phyloP scores from a whole-genome alignment of 2,797 vertebrate genomes.

The Spinibarbus caldwelli region DNA sequence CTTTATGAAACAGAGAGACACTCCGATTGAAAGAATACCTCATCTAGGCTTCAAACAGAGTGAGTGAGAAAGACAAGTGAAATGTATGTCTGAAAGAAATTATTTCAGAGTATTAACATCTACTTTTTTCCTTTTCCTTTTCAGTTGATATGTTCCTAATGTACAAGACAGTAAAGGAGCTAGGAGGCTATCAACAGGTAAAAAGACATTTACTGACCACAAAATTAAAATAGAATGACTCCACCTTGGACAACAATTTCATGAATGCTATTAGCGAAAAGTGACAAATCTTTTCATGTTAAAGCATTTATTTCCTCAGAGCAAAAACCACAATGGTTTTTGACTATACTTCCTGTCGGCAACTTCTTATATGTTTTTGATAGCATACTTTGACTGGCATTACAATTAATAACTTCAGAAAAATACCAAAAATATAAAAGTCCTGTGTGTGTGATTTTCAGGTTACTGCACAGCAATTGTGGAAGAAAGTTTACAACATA shows the following conservation, averaged over 20 bases:
- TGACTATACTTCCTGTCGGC: background rate
- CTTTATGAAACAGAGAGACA: conserved; percentile 80
- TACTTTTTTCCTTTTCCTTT: background rate
- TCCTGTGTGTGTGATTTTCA: conserved; percentile 47
- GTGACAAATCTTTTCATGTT: too few relatives aligned
- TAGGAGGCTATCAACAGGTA: conserved; percentile 82
- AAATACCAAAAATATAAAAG: background rate
- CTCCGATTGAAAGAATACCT: conserved; percentile 80
- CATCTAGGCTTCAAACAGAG: conserved; percentile 84
- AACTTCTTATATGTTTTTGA: background rate
- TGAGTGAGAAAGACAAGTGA: conserved; percentile 54
- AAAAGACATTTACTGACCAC: conserved; percentile 42
- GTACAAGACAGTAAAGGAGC: conserved; percentile 75
- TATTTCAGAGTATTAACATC: background rate
- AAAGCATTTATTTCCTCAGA: too few relatives aligned
- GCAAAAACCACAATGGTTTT: background rate
- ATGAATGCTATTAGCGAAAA: too few relatives aligned
- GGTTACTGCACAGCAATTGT: conserved; percentile 80
- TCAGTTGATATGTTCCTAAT: conserved; percentile 81
- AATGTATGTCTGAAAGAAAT: background rate
- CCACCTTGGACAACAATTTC: background rate
- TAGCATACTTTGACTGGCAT: background rate
- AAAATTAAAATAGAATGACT: background rate
- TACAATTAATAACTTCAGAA: too few relatives aligned
- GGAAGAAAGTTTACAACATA: conserved; percentile 82